These are phyloP conservation scores for Timema podura DNA, from an alignment of 2,888 invertebrate genomes.

Conservation along the genomic window DNA sequence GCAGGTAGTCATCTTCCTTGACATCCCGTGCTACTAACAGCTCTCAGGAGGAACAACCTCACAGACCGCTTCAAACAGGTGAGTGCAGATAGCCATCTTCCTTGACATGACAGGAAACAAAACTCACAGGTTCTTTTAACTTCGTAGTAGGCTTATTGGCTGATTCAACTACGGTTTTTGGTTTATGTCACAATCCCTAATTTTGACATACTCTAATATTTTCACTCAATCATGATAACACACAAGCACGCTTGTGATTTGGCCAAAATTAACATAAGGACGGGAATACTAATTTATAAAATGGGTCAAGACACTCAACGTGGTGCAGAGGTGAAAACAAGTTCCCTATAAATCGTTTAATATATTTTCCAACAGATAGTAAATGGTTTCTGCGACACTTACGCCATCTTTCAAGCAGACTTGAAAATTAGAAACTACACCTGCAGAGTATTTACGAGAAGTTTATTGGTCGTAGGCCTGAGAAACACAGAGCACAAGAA, in stretches of 20 bases:
- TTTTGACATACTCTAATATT: too few relatives aligned
- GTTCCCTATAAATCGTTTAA: too few relatives aligned
- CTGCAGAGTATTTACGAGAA: slow-evolving; percentile 11
- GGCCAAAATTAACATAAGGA: too few relatives aligned
- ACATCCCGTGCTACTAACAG: slow-evolving; percentile 20
- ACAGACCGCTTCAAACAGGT: slow-evolving; percentile 18
- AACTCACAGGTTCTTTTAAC: too few relatives aligned
- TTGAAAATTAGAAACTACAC: not conserved
- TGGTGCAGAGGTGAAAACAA: too few relatives aligned
- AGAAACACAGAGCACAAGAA: slow-evolving; percentile 15
- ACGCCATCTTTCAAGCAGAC: slow-evolving; percentile 16
- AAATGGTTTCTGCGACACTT: slow-evolving; percentile 17
- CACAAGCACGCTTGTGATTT: too few relatives aligned
- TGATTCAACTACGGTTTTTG: too few relatives aligned
- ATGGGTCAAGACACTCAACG: too few relatives aligned
- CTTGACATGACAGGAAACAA: not conserved
- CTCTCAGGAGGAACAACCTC: slow-evolving; percentile 7
- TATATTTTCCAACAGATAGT: slow-evolving; percentile 7
- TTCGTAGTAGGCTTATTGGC: too few relatives aligned
- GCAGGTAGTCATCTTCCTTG: slow-evolving; percentile 21
- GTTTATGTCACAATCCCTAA: too few relatives aligned
- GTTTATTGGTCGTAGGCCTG: not conserved
- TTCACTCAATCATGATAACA: too few relatives aligned
- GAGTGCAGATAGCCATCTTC: not conserved
- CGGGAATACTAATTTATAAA: too few relatives aligned